phyloP scores from a whole-genome alignment of 2,888 invertebrate species.

The Netelia virgata region DNA sequence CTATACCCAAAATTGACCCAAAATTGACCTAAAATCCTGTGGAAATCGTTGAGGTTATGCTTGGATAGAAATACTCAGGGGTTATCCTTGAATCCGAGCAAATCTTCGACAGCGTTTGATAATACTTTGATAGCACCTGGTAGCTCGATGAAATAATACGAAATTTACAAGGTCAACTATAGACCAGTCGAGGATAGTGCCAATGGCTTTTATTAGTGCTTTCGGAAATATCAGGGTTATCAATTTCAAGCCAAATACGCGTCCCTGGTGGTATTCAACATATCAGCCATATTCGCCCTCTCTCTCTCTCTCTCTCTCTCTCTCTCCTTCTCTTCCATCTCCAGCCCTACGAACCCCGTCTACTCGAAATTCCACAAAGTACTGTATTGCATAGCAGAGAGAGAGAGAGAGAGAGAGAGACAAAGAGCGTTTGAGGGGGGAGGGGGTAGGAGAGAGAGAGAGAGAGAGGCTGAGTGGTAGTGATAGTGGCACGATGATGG shows the following conservation, averaged over 20 bases:
- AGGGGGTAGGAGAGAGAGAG: no score
- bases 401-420: no score
- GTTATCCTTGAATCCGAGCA: no score
- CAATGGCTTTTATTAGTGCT: slow-evolving; percentile 15
- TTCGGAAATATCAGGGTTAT: slow-evolving; percentile 32
- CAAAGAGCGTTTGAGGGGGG: no score
- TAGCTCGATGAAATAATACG: no score
- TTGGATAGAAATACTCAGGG: no score
- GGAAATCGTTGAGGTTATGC: no score
- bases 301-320: slow-evolving; percentile 19
- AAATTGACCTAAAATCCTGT: no score
- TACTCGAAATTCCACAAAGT: slow-evolving; percentile 59
- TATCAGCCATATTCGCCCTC: slow-evolving; percentile 26
- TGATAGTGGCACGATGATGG: neutral
- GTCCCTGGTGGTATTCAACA: slow-evolving; percentile 47
- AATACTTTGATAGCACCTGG: no score
- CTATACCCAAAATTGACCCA: no score
- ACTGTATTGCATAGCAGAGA: neutral
- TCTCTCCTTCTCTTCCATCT: neutral
- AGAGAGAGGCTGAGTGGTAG: neutral
- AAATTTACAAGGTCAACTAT: no score
- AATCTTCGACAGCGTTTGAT: no score
- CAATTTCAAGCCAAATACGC: slow-evolving; percentile 43
- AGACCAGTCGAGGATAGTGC: neutral
- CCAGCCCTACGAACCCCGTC: neutral